Base-by-base conservation (phyloP, 2,113 vertebrate genomes). In the Petrocephalus zakoni region DNA sequence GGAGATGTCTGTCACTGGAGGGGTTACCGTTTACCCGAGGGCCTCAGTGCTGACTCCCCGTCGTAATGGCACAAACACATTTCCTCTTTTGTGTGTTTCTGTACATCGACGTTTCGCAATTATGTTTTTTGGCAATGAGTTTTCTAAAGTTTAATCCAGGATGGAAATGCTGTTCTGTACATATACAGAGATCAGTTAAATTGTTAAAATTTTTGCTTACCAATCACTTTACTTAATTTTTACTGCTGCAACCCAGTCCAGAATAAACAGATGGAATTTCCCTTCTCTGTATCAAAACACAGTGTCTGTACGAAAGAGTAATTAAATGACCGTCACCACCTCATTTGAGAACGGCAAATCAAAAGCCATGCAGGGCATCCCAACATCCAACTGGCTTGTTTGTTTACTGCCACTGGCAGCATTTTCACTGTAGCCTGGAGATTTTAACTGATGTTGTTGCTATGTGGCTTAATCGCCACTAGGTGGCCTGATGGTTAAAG, bases 11-110 rank as follows among this genome's bases (percentile, higher is more conserved):
- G 52, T 88, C 83, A 17, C 46, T 9, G n/a, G 53, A 22, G 6
- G 13, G 10, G 86, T 90, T 88, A 89, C 51, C 61, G 10, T 87
- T 89, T 90, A 89, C 86, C 88, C 11, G 46, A 2, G 64, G 82
- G 85, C 87, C 87, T 82, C 88, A 88, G 8, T 61, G 56, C 89
- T 58, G 52, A 53, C 22, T 52, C 82, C 6, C 55, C 19, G 53
- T 21, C 37, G 42, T 19, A 21, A 81, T 17, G 22, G 5, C 53
- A 64, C 8, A 83, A 13, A 21, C 49, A 29, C 49, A 7, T 22
- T 83, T 83, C 34, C 37, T 83, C 37, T 49, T n/a, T 46, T n/a
- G 19, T 21, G 7, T 83, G 13, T 83, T n/a, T 49, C 81, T 47
- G 46, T 49, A 83, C 6, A 49, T 46, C 42, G n/a, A 22, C 21